Evolutionary conservation across 2,888 invertebrate genomes (phyloP).

Genomic region (Diarsia mendica): DNA sequence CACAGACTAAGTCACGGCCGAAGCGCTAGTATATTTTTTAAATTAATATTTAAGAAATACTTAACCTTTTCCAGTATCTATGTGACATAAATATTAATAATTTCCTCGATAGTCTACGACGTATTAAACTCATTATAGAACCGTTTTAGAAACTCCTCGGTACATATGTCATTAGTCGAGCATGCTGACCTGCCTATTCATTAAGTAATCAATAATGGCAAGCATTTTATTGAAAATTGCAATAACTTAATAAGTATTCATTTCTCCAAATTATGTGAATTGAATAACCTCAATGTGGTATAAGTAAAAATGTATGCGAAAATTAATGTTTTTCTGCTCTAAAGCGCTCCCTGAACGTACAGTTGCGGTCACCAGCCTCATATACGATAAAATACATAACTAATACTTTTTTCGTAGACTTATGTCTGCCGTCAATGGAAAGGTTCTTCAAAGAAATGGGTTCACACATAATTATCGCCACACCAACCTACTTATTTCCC

Average conservation of each 20-base stretch:
- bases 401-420: neutral
- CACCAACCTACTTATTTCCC: slow-evolving; percentile 18
- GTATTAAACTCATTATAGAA: slow-evolving; percentile 2
- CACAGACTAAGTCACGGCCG: too few relatives aligned
- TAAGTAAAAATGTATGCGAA: too few relatives aligned
- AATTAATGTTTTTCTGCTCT: neutral
- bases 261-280: neutral
- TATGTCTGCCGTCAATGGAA: neutral
- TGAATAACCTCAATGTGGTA: neutral
- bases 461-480: slow-evolving; percentile 25
- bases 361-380: neutral
- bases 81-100: neutral
- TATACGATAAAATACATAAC: neutral
- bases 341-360: neutral
- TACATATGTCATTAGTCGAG: neutral
- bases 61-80: neutral
- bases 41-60: neutral
- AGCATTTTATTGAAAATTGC: neutral
- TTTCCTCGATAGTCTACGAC: neutral
- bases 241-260: neutral
- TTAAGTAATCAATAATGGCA: slow-evolving; percentile 33
- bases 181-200: slow-evolving; percentile 12
- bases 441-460: neutral
- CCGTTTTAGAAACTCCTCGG: slow-evolving; percentile 6
- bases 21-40: too few relatives aligned